These are phyloP conservation scores for Lepidonotus clava DNA, from an alignment of 2,888 invertebrate genomes.

Conservation along the genomic window DNA sequence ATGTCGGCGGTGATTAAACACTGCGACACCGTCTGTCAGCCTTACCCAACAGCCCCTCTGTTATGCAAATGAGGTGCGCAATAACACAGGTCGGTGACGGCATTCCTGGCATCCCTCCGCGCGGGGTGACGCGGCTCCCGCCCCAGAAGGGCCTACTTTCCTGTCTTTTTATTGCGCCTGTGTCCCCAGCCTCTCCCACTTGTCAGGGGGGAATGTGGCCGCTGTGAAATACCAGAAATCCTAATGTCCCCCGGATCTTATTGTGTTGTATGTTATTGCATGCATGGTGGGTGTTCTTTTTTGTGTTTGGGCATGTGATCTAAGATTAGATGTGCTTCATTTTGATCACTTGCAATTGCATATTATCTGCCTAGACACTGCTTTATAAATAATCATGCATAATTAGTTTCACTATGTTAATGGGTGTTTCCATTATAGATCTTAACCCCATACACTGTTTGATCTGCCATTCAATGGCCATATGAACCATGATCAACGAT, in stretches of 20 bases:
- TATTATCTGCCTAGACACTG: too few species aligned
- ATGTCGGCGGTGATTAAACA: background rate
- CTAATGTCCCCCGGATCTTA: background rate
- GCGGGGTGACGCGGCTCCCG: background rate
- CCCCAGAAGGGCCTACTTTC: background rate
- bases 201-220: constrained; percentile 24
- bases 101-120: constrained; percentile 21
- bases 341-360: too few species aligned
- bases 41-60: constrained; percentile 22
- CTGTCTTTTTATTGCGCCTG: constrained; percentile 13
- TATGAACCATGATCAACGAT: too few species aligned
- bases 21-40: constrained; percentile 32
- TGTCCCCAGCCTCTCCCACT: background rate
- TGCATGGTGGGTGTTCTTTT: background rate
- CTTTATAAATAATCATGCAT: too few species aligned
- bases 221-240: background rate
- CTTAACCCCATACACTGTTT: too few species aligned
- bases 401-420: too few species aligned
- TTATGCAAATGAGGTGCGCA: constrained; percentile 48
- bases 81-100: constrained; percentile 28
- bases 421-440: too few species aligned
- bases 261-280: background rate
- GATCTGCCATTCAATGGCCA: too few species aligned
- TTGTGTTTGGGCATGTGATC: too few species aligned
- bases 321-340: too few species aligned